Evolutionary conservation across 2,888 invertebrate species (phyloP).

Genomic region (Xestia ashworthii): DNA sequence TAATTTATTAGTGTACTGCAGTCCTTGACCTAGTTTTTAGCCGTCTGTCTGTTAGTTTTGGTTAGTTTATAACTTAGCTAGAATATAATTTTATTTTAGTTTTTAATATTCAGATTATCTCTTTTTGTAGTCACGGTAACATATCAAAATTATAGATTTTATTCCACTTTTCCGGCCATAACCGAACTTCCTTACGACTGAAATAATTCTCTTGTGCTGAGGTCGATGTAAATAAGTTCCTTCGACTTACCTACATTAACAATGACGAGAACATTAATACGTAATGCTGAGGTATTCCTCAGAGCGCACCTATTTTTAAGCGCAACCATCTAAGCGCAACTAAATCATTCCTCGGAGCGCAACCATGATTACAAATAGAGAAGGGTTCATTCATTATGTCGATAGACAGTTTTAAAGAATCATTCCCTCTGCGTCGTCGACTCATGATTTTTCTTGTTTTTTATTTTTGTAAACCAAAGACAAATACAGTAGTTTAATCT

Average conservation of each 20-base stretch:
- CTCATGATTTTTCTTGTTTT: too few relatives aligned
- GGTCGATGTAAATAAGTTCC: conserved; percentile 58
- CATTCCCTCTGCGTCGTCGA: too few relatives aligned
- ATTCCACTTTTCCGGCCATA: conserved; percentile 50
- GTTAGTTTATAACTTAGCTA: too few relatives aligned
- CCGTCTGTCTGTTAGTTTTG: neutral
- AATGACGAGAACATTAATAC: conserved; percentile 43
- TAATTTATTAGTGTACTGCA: neutral
- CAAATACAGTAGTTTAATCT: conserved; percentile 21
- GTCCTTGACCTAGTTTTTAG: neutral
- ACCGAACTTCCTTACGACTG: conserved; percentile 58
- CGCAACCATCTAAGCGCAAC: too few relatives aligned
- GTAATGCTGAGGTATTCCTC: neutral
- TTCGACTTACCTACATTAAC: conserved; percentile 29
- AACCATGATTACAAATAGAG: too few relatives aligned
- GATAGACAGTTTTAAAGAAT: too few relatives aligned
- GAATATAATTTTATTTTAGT: neutral
- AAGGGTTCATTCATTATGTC: too few relatives aligned
- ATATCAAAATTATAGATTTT: conserved; percentile 48
- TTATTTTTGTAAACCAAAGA: neutral
- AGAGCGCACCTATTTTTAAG: too few relatives aligned
- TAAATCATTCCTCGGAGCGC: too few relatives aligned
- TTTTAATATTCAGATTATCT: neutral
- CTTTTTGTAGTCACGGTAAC: neutral
- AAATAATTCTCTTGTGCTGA: conserved; percentile 51